phyloP scores from a whole-genome alignment of 1,140 invertebrate genomes.

The Euwallacea fornicatus region DNA sequence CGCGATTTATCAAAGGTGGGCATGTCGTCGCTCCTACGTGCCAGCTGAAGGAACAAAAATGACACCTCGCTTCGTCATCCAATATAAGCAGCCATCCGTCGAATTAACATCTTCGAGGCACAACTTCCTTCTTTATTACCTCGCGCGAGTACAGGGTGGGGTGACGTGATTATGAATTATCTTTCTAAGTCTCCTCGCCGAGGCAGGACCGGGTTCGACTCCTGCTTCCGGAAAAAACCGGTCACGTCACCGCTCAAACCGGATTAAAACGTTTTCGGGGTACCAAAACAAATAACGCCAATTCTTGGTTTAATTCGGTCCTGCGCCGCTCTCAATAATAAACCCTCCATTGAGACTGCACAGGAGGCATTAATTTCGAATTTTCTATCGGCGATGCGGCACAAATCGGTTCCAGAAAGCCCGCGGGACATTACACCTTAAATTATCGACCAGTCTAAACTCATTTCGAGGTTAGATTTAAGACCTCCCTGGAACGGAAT shows the following conservation, averaged over 20 bases:
- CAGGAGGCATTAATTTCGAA: slow-evolving; percentile 45
- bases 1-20: slow-evolving; percentile 17
- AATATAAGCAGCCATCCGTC: slow-evolving; percentile 30
- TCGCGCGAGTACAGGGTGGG: neutral
- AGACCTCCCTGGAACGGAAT: slow-evolving; percentile 7
- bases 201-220: neutral
- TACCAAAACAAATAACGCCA: no score
- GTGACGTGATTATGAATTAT: slow-evolving; percentile 25
- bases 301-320: neutral
- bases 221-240: neutral
- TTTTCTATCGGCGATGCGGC: slow-evolving; percentile 38
- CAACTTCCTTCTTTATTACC: slow-evolving; percentile 32
- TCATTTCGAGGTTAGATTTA: slow-evolving; percentile 29
- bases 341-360: slow-evolving; percentile 41
- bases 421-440: slow-evolving; percentile 34
- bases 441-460: slow-evolving; percentile 34
- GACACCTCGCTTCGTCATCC: slow-evolving; percentile 32
- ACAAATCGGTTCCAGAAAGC: slow-evolving; percentile 30
- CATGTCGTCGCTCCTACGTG: slow-evolving; percentile 12
- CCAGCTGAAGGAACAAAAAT: slow-evolving; percentile 18
- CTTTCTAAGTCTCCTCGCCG: neutral
- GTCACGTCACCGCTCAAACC: no score
- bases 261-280: no score
- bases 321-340: slow-evolving; percentile 31
- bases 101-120: slow-evolving; percentile 28